Evolutionary conservation across 2,113 vertebrate species (phyloP).

Genomic region (Lota lota): DNA sequence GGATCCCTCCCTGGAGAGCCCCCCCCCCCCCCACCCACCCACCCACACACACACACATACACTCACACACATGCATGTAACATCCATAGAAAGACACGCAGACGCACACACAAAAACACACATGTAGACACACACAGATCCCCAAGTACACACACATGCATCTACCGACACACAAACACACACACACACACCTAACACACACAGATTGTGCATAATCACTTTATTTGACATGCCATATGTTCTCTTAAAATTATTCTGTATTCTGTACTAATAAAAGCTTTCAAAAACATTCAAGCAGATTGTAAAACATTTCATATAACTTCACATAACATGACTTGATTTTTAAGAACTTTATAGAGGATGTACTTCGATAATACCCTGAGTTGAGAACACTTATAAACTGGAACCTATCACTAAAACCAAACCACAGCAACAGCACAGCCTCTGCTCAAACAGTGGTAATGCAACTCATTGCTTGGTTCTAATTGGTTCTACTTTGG

Average conservation of each 20-base stretch:
- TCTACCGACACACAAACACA: constrained; percentile 21
- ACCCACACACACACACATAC: neutral
- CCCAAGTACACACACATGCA: neutral
- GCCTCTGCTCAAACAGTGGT: no score
- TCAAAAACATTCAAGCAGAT: constrained; percentile 22
- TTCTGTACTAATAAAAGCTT: constrained; percentile 32
- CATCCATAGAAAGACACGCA: neutral
- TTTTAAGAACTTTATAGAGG: constrained; percentile 2
- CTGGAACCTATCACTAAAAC: no score
- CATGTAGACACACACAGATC: no score
- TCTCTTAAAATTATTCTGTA: neutral
- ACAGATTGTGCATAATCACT: constrained; percentile 15
- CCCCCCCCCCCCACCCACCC: neutral
- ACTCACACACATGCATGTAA: no score
- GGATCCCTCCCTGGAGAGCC: neutral
- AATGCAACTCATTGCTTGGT: no score
- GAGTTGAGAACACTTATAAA: constrained; percentile 28
- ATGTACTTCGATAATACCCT: constrained; percentile 25
- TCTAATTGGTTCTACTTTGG: no score
- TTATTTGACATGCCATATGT: constrained; percentile 23
- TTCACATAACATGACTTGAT: no score
- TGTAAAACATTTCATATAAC: no score
- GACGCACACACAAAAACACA: neutral
- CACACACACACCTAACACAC: constrained; percentile 12
- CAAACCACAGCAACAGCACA: no score